Evolutionary conservation across 2,888 invertebrate genomes (phyloP).

Genomic region (Chloroclysta siterata): DNA sequence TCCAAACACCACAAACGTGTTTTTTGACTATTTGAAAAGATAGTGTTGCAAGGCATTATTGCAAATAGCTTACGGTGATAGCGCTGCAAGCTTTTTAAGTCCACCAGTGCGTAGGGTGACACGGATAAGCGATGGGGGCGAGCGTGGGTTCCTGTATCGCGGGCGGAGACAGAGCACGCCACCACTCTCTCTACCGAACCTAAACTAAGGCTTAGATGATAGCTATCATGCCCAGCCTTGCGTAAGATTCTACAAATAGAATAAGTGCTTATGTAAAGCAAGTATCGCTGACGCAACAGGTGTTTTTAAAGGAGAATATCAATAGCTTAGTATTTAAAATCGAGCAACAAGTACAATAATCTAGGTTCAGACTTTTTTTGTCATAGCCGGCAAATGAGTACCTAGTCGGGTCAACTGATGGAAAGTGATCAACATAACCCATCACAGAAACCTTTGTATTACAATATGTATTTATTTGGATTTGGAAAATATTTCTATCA

Average conservation of each 20-base stretch:
- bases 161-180: conserved; percentile 52
- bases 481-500: conserved; percentile 27
- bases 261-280: conserved; percentile 27
- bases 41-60: conserved; percentile 41
- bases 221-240: conserved; percentile 31
- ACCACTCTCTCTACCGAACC: conserved; percentile 35
- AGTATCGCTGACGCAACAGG: conserved; percentile 5
- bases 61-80: conserved; percentile 35
- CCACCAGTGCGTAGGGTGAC: conserved; percentile 56
- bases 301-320: neutral
- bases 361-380: too few species aligned
- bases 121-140: conserved; percentile 49
- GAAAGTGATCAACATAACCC: too few species aligned
- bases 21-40: conserved; percentile 37
- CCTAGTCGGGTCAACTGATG: too few species aligned
- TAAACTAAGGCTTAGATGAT: conserved; percentile 19
- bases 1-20: conserved; percentile 46
- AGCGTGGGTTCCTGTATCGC: conserved; percentile 53
- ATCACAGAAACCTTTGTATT: too few species aligned
- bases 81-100: conserved; percentile 39
- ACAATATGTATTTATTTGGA: neutral
- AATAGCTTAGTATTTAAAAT: neutral
- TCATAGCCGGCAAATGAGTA: too few species aligned
- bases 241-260: conserved; percentile 46
- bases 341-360: too few species aligned